These are phyloP conservation scores for Otolemur garnettii DNA, from an alignment of 2,113 vertebrate genomes.

Conservation along the genomic window DNA sequence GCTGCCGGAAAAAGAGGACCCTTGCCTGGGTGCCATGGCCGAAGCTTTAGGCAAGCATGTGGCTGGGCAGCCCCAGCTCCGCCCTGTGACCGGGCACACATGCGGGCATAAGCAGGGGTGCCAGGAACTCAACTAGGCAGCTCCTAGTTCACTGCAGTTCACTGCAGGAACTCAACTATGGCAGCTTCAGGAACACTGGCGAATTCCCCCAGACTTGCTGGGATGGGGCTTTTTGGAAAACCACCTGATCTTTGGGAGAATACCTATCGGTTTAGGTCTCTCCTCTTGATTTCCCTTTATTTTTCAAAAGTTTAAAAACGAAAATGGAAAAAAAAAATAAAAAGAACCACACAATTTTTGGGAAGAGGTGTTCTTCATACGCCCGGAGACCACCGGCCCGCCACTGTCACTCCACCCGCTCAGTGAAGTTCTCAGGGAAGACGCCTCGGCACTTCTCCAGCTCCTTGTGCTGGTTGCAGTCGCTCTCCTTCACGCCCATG, in stretches of 20 bases:
- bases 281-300: conserved; percentile 81
- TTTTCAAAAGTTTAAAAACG: conserved; percentile 80
- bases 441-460: conserved; percentile 92
- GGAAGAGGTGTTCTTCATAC: conserved; percentile 72
- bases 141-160: too few relatives aligned
- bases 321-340: conserved; percentile 46
- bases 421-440: conserved; percentile 99
- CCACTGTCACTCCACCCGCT: conserved; percentile 90
- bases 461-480: conserved; percentile 95
- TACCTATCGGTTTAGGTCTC: conserved; percentile 76
- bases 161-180: conserved; percentile 72
- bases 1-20: conserved; percentile 60
- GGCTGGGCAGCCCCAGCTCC: conserved; percentile 49
- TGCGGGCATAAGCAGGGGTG: neutral
- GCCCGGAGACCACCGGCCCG: conserved; percentile 66
- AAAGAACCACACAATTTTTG: conserved; percentile 75
- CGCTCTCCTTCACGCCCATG: conserved; percentile 95
- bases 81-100: neutral
- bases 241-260: conserved; percentile 79
- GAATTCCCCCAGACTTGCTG: conserved; percentile 74
- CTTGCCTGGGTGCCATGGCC: conserved; percentile 1
- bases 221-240: conserved; percentile 82
- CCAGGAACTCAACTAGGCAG: conserved; percentile 75
- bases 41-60: conserved; percentile 67
- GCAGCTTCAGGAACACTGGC: conserved; percentile 80